Evolutionary conservation across 2,113 vertebrate genomes (phyloP), one percentile per base, ranked within the genome.

Genomic region (Colaptes auratus): DNA sequence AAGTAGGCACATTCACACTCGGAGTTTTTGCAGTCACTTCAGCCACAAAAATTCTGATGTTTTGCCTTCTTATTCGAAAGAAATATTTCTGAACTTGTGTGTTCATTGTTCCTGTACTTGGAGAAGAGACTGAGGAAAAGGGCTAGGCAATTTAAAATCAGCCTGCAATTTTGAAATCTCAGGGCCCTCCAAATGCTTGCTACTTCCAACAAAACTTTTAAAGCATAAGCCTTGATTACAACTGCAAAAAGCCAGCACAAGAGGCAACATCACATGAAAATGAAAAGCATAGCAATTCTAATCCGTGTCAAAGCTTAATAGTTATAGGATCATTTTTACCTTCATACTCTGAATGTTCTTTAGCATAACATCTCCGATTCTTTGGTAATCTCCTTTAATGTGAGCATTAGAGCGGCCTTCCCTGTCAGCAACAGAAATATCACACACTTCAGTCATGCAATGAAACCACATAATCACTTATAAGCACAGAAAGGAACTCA

Each of bases 381-480:
- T 99, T 97, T 99, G 99, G 98, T 98, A 98, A 96, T 99, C 99
- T 93, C 98, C 99, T 98, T 99, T 99, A 94, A 99, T 97, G 93
- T 99, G 99, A 66, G 99, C 98, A 63, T 99, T 99, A 30, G 99
- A 99, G 31, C 98, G 99, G 83, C 99, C 99, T 98, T 99, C 99
- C 99, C 99, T 99, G 97, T 84, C 65, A 93, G 72, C 64, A 95
- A 86, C 70, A 89, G 70, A 96, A 94, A 92, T 35, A 92, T 63
- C 55, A 78, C 87, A 91, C 69, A 61, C 46, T 93, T 97, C 39
- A 96, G 91, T 90, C 71, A 73, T 6, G 71, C 61, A 90, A 86
- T 82, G 84, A 90, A 94, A 76, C 24, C 11, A 0, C 61, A 79
- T 84, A 81, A 92, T 95, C 64, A 74, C 59, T 78, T 66, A 15